A percentile compares a stretch with the other conserved stretches of the same genome.
phyloP scores from a whole-genome alignment of 2,797 vertebrate species.

The Channallabes apus region DNA sequence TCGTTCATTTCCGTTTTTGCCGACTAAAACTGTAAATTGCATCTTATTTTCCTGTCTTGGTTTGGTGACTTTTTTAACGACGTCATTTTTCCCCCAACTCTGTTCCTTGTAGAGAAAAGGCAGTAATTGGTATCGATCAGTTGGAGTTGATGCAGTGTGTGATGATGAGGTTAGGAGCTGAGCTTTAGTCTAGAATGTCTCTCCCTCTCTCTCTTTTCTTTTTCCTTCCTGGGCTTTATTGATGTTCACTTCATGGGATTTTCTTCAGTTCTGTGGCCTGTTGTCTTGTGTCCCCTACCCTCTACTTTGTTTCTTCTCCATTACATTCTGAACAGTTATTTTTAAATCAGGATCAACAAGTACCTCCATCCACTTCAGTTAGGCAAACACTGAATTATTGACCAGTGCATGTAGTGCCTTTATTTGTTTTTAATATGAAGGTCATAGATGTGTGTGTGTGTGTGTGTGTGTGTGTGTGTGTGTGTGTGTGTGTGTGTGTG shows the following conservation, averaged over 20 bases:
- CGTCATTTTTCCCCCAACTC: slow-evolving; percentile 13
- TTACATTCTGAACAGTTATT: slow-evolving; percentile 63
- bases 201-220: background rate
- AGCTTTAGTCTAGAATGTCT: slow-evolving; percentile 4
- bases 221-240: slow-evolving; percentile 49
- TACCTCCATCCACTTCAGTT: slow-evolving; percentile 39
- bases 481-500: background rate
- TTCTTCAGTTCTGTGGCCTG: slow-evolving; percentile 65
- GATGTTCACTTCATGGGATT: slow-evolving; percentile 57
- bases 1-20: background rate
- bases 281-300: slow-evolving; percentile 61
- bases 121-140: slow-evolving; percentile 52
- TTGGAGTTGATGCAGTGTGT: slow-evolving; percentile 31
- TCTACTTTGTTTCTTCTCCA: slow-evolving; percentile 55
- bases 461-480: background rate
- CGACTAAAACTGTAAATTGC: slow-evolving; percentile 8
- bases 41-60: background rate
- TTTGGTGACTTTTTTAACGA: slow-evolving; percentile 28
- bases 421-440: slow-evolving; percentile 12
- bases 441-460: background rate
- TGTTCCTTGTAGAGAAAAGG: slow-evolving; percentile 23
- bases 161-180: background rate
- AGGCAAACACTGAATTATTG: slow-evolving; percentile 5
- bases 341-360: slow-evolving; percentile 60
- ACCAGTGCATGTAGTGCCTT: background rate